These are phyloP conservation scores for Gobio gobio DNA, from an alignment of 2,113 vertebrate genomes.

Conservation along the genomic window DNA sequence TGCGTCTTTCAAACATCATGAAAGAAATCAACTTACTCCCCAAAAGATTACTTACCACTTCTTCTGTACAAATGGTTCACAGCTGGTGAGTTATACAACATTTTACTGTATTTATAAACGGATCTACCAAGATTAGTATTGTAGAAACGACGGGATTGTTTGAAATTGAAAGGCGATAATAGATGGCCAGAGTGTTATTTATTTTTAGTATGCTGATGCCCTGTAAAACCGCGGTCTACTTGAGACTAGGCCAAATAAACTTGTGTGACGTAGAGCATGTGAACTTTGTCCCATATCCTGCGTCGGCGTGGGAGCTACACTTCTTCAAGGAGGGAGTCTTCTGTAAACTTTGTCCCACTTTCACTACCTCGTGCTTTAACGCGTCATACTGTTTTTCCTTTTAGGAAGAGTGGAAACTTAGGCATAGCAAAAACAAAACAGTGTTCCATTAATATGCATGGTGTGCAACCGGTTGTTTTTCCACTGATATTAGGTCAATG, in stretches of 20 bases:
- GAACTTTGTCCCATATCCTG: conserved; percentile 58
- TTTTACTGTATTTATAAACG: neutral
- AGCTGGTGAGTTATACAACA: conserved; percentile 81
- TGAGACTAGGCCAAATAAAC: conserved; percentile 16
- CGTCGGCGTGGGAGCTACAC: neutral
- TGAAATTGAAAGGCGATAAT: neutral
- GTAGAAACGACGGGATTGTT: neutral
- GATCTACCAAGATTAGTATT: too few species aligned
- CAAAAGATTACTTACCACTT: conserved; percentile 84
- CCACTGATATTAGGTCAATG: neutral
- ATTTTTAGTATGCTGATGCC: neutral
- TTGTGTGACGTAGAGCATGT: neutral
- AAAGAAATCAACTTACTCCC: conserved; percentile 95
- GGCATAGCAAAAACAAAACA: conserved; percentile 17
- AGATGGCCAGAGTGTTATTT: neutral
- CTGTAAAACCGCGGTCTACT: conserved; percentile 16
- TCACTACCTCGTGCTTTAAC: neutral
- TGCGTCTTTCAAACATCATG: conserved; percentile 96
- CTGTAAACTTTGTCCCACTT: conserved; percentile 72
- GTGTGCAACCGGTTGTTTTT: neutral
- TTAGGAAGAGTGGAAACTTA: neutral
- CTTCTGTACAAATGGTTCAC: conserved; percentile 90
- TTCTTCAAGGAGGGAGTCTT: conserved; percentile 22
- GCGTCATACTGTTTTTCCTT: neutral
- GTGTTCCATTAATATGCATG: neutral